Evolutionary conservation across 2,888 invertebrate species (phyloP).

Genomic region (Gonocerus acuteangulatus): DNA sequence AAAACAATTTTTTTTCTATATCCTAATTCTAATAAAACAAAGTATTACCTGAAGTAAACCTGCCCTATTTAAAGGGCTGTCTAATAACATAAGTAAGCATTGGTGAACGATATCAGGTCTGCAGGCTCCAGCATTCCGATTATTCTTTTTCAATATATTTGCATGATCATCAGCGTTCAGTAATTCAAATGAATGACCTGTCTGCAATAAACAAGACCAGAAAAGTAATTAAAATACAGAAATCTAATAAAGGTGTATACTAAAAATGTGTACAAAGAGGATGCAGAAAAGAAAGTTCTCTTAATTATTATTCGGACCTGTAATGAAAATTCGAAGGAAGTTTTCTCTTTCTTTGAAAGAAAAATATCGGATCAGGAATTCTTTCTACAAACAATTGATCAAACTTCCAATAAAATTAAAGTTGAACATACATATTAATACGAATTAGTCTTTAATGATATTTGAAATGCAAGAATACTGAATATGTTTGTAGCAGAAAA

Average conservation of each 20-base stretch:
- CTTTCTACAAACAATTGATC: too few relatives aligned
- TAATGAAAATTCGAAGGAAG: too few relatives aligned
- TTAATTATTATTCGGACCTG: too few relatives aligned
- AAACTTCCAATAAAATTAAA: too few relatives aligned
- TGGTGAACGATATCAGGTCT: constrained; percentile 97
- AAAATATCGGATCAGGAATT: too few relatives aligned
- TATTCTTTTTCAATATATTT: constrained; percentile 72
- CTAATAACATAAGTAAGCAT: constrained; percentile 92
- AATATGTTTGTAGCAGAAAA: too few relatives aligned
- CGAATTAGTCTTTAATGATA: too few relatives aligned
- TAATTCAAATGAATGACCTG: constrained; percentile 79
- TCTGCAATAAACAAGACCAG: constrained; percentile 49
- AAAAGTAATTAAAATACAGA: background rate
- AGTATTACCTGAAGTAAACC: constrained; percentile 81
- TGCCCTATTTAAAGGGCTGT: constrained; percentile 93
- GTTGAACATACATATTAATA: too few relatives aligned
- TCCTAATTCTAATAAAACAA: too few relatives aligned
- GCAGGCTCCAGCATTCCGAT: constrained; percentile 77
- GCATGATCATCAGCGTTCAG: constrained; percentile 91
- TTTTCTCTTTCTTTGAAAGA: too few relatives aligned
- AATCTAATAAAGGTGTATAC: background rate
- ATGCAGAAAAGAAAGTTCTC: background rate
- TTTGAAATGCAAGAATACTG: too few relatives aligned
- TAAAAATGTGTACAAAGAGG: background rate
- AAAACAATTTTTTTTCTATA: too few relatives aligned